These are phyloP conservation scores for Andrena fulva DNA, from an alignment of 2,888 invertebrate species.

Conservation along the genomic window DNA sequence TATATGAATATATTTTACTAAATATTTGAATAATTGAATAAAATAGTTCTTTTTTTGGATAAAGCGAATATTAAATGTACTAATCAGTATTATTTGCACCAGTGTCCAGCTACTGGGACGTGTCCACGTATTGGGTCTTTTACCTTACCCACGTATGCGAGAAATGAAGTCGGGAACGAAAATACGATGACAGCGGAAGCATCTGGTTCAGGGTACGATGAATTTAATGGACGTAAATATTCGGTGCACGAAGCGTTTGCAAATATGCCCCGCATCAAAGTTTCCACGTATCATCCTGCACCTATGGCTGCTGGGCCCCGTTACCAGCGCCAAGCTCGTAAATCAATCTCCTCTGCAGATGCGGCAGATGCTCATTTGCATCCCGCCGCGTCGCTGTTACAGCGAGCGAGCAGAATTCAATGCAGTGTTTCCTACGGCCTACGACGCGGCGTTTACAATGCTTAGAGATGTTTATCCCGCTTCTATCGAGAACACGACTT, in stretches of 20 bases:
- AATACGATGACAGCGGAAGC: neutral
- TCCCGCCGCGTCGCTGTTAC: slow-evolving; percentile 28
- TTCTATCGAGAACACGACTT: neutral
- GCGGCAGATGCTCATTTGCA: slow-evolving; percentile 58
- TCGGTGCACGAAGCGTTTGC: neutral
- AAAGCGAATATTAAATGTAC: no score
- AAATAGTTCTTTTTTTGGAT: no score
- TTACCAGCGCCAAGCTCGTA: slow-evolving; percentile 37
- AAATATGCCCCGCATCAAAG: neutral
- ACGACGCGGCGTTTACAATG: neutral
- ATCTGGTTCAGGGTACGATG: no score
- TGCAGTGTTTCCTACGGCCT: neutral
- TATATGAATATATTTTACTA: no score
- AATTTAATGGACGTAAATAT: neutral
- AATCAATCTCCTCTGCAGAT: slow-evolving; percentile 47
- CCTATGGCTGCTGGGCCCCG: slow-evolving; percentile 15
- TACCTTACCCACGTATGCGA: no score
- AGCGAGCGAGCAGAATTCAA: neutral
- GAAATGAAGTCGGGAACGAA: neutral
- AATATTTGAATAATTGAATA: no score
- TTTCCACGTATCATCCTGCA: slow-evolving; percentile 41
- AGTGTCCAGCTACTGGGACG: no score
- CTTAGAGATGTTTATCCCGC: neutral
- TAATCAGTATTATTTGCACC: no score
- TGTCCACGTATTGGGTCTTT: no score